These are phyloP conservation scores for Premnoplex brunnescens DNA, from an alignment of 2,797 vertebrate genomes.

Conservation along the genomic window DNA sequence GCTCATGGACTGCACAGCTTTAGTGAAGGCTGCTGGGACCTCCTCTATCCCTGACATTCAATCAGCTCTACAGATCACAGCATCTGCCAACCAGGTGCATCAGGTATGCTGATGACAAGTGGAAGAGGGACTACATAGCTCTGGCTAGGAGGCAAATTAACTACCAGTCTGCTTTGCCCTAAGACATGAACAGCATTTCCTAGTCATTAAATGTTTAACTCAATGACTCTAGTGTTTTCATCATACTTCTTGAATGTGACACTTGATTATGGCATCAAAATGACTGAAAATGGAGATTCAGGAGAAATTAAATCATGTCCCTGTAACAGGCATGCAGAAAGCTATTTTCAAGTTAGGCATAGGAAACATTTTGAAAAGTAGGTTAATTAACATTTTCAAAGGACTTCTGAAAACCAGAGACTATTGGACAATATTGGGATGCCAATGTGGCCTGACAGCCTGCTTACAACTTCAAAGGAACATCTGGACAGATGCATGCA, in stretches of 20 bases:
- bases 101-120: neutral
- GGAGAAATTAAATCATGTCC: neutral
- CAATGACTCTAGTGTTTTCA: neutral
- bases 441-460: neutral
- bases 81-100: neutral
- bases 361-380: neutral
- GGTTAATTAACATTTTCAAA: neutral
- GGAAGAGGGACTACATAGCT: neutral
- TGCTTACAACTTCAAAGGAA: neutral
- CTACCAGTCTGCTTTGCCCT: neutral
- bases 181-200: neutral
- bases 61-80: neutral
- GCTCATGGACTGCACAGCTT: neutral
- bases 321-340: neutral
- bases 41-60: rapidly evolving
- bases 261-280: neutral
- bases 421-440: neutral
- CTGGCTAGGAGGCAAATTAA: neutral
- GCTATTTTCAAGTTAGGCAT: neutral
- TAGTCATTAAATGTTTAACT: neutral
- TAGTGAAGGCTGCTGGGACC: neutral
- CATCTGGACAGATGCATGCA: neutral
- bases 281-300: neutral
- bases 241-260: neutral
- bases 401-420: neutral